Base-by-base conservation (phyloP, 2,888 invertebrate genomes). In the Cantharis nigra region DNA sequence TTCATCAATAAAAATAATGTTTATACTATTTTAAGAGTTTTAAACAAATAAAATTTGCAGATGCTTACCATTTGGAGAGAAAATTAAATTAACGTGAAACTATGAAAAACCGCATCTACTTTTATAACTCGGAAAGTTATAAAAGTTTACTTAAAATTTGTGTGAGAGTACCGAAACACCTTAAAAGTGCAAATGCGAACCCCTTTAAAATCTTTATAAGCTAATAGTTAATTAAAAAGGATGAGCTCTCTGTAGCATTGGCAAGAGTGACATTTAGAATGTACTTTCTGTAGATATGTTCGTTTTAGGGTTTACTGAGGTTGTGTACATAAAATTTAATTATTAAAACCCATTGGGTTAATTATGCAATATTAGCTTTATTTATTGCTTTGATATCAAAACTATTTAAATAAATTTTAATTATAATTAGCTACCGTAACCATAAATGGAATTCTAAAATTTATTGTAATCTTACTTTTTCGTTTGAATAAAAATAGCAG, bases 211-310 rank as follows among this genome's bases (percentile, higher is more conserved):
- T 62, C 70, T 74, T 70, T 64, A 23, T 49, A 62, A 63, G 63
- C 28, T 74, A 74, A 74, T 74, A 69, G 69, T 74, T 74, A 70
- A 74, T 69, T 74, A 74, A 74, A 69, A 74, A 69, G 62, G 33
- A 70, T 74, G 70, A 49, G 28, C 16, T 63, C 28, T 18, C 28
- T 23, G 63, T 69, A 62, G 74, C 26, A 23, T 26, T 30, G 62
- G 16, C 63, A 69, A 74, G 63, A 33, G 69, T 63, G 74, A 74
- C 74, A 70, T 74, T 70, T 69, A 62, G 65, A 71, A 67, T 67
- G 65, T n/a, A n/a, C 26, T 67, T 67, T 49, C 49, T 49, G 49
- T 49, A 49, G 49, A 49, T 49, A 49, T 49, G 49, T 49, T 49
- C 49, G 49, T 49, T 49, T 49, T 49, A 49, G 49, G 49, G 49